A percentile compares a stretch with the other conserved stretches of the same genome.
Evolutionary conservation across 2,797 vertebrate genomes (phyloP).

Genomic region (Ctenosaura bakeri): DNA sequence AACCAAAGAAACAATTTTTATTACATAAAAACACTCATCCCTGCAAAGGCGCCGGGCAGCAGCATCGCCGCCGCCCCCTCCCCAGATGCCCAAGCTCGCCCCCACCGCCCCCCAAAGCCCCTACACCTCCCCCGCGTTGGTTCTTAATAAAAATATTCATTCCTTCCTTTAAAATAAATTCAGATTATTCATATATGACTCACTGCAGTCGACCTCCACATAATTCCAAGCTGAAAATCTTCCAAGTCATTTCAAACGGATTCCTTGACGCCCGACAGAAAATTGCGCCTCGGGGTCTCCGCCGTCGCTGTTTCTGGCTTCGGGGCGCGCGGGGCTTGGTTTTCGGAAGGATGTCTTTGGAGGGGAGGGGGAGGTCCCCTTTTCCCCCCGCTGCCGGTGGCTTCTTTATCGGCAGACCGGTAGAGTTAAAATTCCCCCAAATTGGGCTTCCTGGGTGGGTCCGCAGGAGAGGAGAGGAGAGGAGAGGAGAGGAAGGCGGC

Average conservation of each 20-base stretch:
- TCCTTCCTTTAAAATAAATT: too few relatives aligned
- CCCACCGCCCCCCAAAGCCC: neutral
- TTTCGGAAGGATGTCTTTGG: slow-evolving; percentile 42
- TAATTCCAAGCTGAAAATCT: slow-evolving; percentile 87
- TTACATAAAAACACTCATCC: neutral
- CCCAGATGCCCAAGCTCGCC: neutral
- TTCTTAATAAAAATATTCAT: too few relatives aligned
- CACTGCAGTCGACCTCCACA: slow-evolving; percentile 95
- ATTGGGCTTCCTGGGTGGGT: too few relatives aligned
- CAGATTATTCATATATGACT: slow-evolving; percentile 75
- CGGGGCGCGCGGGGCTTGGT: too few relatives aligned
- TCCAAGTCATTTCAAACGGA: slow-evolving; percentile 92
- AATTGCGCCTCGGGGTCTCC: neutral
- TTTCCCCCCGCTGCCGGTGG: too few relatives aligned
- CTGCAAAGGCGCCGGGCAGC: neutral
- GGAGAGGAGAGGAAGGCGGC: too few relatives aligned
- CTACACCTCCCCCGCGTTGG: too few relatives aligned
- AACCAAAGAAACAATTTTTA: too few relatives aligned
- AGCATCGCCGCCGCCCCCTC: neutral
- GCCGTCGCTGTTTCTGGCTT: neutral
- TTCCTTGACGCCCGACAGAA: slow-evolving; percentile 75
- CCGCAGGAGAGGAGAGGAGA: too few relatives aligned
- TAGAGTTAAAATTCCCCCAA: too few relatives aligned
- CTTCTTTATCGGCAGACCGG: neutral
- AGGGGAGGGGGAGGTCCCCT: slow-evolving; percentile 67